Evolutionary conservation across 2,888 invertebrate species (phyloP), one percentile per base, ranked within the genome.

Genomic region (Poecilus cupreus): DNA sequence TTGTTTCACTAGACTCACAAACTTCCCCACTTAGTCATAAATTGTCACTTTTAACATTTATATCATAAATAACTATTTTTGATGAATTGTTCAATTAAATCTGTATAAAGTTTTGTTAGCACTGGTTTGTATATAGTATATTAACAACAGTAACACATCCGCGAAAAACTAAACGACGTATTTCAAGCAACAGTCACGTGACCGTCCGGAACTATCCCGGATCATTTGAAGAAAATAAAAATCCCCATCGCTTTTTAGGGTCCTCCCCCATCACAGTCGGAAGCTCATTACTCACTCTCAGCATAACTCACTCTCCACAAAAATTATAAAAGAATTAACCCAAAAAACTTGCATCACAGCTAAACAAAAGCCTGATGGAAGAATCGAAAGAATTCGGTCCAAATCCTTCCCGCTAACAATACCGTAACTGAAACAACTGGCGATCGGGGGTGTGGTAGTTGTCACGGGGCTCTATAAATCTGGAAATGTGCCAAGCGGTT

Each of bases 191-290:
- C 18, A 78, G 83, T 81, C 83, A 83, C 83, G 82, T 83, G 83
- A 83, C 84, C 82, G 82, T 82, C 82, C 80, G 83, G 83, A 83
- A 81, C 80, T 80, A 78, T 81, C 81, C 83, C 82, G 84, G 83
- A 84, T 83, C 83, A 83, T 84, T 84, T 84, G 82, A 82, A 84
- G 82, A 83, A 83, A 74, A 83, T 83, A 83, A 83, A 83, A 84
- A 84, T 83, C 57, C 32, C n/a, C 26, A 18, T 68, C 46, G 68
- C 39, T 39, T 72, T 46, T 72, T 72, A 46, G 72, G 72, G 64
- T 68, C 11, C 20, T 68, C 32, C 64, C 64, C 64, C 37, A 11
- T n/a, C 13, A 11, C 51, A 51, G 51, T 24, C 32, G 60, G 64
- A 37, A 68, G 16, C 37, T 37, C 64, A 37, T 68, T 37, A 68